phyloP scores from a whole-genome alignment of 1,140 invertebrate species.

The Lethrus apterus region DNA sequence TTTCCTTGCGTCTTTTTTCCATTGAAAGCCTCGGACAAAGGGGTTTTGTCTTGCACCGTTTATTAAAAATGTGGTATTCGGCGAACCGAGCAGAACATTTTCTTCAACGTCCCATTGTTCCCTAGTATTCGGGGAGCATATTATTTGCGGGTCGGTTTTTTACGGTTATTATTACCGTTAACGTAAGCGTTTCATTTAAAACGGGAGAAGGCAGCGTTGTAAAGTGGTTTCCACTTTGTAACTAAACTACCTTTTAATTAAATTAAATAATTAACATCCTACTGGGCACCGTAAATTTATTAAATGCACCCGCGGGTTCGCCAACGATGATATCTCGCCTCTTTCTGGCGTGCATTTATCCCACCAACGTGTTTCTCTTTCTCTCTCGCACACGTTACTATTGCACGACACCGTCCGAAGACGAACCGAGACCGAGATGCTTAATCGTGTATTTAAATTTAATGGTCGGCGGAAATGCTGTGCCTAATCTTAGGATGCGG shows the following conservation, averaged over 20 bases:
- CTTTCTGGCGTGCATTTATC: conserved; percentile 1
- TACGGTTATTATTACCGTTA: no score
- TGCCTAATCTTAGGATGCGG: conserved; percentile 20
- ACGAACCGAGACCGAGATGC: background rate
- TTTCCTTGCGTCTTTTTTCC: no score
- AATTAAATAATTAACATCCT: conserved; percentile 31
- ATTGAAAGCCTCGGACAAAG: no score
- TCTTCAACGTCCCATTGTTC: no score
- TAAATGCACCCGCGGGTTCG: conserved; percentile 23
- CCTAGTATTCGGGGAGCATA: no score
- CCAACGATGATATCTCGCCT: conserved; percentile 16
- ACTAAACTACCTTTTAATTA: conserved; percentile 24
- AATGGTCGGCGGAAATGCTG: conserved; percentile 19
- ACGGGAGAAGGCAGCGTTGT: background rate
- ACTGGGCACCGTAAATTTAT: conserved; percentile 26
- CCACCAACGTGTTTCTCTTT: background rate
- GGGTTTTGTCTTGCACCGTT: no score
- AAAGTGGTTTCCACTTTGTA: conserved; percentile 13
- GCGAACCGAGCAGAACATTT: no score
- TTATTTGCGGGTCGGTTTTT: no score
- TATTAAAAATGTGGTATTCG: no score
- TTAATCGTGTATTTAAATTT: conserved; percentile 13
- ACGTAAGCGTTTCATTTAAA: no score
- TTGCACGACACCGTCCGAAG: no score
- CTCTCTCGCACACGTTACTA: background rate